A percentile compares a stretch with the other conserved stretches of the same genome.
Conservation (phyloP, 2,888 invertebrate species). For the Idaea straminata region DNA sequence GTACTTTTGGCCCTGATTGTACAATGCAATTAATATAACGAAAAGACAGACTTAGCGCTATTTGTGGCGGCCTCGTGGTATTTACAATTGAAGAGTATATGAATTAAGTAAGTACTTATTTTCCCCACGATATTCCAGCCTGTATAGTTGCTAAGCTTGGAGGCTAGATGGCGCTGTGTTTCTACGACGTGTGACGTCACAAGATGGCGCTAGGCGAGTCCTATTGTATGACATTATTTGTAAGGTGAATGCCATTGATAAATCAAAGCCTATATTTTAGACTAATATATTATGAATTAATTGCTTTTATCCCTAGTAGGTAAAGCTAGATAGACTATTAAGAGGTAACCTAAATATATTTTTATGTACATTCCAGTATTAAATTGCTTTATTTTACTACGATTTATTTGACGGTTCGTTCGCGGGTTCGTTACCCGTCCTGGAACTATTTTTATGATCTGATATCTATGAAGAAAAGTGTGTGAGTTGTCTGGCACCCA, state of each 20-base stretch:
- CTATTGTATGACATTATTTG: background rate
- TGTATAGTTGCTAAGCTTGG: too few species aligned
- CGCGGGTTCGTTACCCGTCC: too few species aligned
- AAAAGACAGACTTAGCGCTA: background rate
- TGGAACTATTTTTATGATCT: too few species aligned
- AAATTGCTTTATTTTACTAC: constrained; percentile 32
- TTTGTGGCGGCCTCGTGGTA: background rate
- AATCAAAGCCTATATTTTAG: background rate
- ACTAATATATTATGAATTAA: background rate
- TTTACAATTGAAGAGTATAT: too few species aligned
- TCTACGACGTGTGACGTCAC: background rate
- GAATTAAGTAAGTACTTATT: too few species aligned
- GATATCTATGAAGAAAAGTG: too few species aligned
- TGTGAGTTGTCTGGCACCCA: too few species aligned
- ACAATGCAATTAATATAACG: background rate
- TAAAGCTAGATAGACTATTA: background rate
- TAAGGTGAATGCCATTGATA: background rate
- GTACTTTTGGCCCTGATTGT: too few species aligned
- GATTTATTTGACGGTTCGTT: background rate
- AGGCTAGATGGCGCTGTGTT: too few species aligned
- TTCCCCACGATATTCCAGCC: too few species aligned
- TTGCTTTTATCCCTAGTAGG: background rate
- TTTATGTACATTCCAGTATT: constrained; percentile 38
- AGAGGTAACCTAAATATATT: constrained; percentile 8
- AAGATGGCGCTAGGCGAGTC: background rate